Percentiles rank a stretch among this genome's conserved stretches.
phyloP scores from a whole-genome alignment of 2,113 vertebrate genomes.

The Panthera uncia region DNA sequence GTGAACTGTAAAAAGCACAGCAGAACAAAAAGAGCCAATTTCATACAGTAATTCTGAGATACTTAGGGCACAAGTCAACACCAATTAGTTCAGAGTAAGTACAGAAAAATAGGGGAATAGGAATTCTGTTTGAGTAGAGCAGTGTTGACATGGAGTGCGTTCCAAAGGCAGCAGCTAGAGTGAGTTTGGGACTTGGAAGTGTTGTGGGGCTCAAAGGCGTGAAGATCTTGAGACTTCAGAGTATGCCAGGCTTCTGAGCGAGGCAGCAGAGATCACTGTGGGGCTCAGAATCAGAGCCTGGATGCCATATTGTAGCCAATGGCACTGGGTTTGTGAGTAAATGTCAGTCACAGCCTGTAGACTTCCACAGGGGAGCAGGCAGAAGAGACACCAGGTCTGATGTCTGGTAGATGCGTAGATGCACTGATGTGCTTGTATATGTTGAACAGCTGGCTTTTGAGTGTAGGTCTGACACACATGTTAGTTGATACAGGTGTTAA shows the following conservation, averaged over 20 bases:
- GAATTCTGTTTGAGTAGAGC: not conserved
- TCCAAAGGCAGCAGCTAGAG: not conserved
- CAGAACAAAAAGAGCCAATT: not conserved
- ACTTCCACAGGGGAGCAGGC: not conserved
- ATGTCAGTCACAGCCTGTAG: not conserved
- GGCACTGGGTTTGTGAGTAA: not conserved
- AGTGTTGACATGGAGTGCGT: not conserved
- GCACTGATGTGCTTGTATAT: not conserved
- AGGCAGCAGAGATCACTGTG: not conserved
- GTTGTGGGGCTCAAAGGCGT: not conserved
- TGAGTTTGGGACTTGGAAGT: not conserved
- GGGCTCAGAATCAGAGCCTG: not conserved
- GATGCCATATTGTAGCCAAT: not conserved
- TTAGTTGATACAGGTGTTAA: not conserved
- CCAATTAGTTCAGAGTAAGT: not conserved
- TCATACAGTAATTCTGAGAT: not conserved
- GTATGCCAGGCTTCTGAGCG: not conserved
- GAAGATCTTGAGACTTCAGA: not conserved
- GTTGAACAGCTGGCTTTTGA: not conserved
- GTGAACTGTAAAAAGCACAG: not conserved
- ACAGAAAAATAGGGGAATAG: not conserved
- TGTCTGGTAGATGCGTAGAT: no score
- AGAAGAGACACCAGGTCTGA: not conserved
- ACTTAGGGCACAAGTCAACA: not conserved
- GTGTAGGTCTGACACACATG: not conserved